phyloP scores from a whole-genome alignment of 2,113 vertebrate genomes.

The Mus spicilegus region DNA sequence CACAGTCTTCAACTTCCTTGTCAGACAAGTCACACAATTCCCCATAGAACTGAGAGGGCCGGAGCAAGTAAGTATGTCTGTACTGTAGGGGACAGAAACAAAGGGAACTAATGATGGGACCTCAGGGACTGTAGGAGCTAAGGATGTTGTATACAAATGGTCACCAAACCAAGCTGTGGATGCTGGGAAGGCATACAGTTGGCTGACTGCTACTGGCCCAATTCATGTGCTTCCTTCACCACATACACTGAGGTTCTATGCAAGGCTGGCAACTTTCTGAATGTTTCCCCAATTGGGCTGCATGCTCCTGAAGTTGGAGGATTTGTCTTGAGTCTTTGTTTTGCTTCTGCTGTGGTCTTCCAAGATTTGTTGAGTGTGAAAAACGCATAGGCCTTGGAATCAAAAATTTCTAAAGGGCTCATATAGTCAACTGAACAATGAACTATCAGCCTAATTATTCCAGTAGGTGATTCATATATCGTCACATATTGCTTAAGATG shows the following conservation, averaged over 20 bases:
- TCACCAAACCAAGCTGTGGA: neutral
- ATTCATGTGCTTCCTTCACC: neutral
- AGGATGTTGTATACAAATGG: neutral
- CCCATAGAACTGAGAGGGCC: slow-evolving; percentile 92
- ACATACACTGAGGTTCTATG: neutral
- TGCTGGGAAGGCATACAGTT: neutral
- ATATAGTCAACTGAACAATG: neutral
- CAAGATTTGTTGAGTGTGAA: neutral
- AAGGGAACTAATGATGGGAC: neutral
- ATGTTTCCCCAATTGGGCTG: neutral
- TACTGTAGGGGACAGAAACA: slow-evolving; percentile 86
- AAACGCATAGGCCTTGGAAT: neutral
- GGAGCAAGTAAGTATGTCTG: slow-evolving; percentile 89
- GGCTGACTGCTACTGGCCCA: neutral
- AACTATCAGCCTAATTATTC: neutral
- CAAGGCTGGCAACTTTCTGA: neutral
- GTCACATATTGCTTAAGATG: neutral
- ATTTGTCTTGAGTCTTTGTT: slow-evolving; percentile 27
- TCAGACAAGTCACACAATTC: slow-evolving; percentile 88
- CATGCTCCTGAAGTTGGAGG: neutral
- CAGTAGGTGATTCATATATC: neutral
- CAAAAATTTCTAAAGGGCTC: neutral
- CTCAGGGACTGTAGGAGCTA: neutral
- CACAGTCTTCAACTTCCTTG: slow-evolving; percentile 90
- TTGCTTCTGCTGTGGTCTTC: neutral